phyloP scores from a whole-genome alignment of 2,888 invertebrate genomes.

The Spilarctia lutea region DNA sequence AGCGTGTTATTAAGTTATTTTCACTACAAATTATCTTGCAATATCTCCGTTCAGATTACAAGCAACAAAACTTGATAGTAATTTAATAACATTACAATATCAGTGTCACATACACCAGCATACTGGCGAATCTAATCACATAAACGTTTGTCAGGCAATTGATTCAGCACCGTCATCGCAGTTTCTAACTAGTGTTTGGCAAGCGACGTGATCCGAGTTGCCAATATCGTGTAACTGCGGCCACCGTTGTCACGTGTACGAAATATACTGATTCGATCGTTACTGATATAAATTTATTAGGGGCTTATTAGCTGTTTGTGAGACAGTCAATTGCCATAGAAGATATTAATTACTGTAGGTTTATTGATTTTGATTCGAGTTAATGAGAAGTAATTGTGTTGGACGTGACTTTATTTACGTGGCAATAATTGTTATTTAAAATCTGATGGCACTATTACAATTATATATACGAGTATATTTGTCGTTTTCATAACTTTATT shows the following conservation, averaged over 20 bases:
- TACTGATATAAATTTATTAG: constrained; percentile 40
- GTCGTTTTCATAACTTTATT: neutral
- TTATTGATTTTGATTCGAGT: neutral
- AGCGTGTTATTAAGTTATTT: too few relatives aligned
- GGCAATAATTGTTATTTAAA: neutral
- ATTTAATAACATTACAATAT: neutral
- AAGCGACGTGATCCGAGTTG: constrained; percentile 56
- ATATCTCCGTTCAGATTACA: neutral
- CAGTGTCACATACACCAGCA: neutral
- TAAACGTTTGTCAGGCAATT: constrained; percentile 35
- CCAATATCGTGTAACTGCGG: constrained; percentile 60
- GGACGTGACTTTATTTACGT: neutral
- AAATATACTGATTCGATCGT: constrained; percentile 35
- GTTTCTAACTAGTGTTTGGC: constrained; percentile 61
- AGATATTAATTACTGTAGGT: constrained; percentile 16
- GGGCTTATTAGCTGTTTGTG: constrained; percentile 33
- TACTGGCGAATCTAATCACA: constrained; percentile 18
- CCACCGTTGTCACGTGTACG: constrained; percentile 36
- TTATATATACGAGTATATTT: neutral
- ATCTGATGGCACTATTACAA: neutral
- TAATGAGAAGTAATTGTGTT: neutral
- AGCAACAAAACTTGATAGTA: neutral
- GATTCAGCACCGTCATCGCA: constrained; percentile 44
- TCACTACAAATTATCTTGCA: too few relatives aligned
- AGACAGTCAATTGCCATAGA: constrained; percentile 6